Evolutionary conservation across 2,888 invertebrate genomes (phyloP).

Genomic region (Chirona hameri): DNA sequence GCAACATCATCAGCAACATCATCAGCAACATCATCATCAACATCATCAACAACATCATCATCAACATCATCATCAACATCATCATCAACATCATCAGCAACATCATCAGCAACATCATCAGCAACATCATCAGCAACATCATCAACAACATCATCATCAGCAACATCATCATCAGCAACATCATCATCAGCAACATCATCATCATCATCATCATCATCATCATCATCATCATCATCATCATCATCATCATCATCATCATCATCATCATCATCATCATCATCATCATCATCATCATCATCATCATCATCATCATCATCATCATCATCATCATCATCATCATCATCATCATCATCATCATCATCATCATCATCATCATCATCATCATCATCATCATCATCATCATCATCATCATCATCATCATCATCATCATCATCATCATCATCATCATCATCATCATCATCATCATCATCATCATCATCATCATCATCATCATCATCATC

Average conservation of each 20-base stretch:
- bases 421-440: conserved; percentile 22
- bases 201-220: conserved; percentile 22
- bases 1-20: too few relatives aligned
- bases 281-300: conserved; percentile 22
- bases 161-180: too few relatives aligned
- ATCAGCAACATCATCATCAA: too few relatives aligned
- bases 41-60: too few relatives aligned
- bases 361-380: conserved; percentile 22
- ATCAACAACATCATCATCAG: too few relatives aligned
- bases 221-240: conserved; percentile 22
- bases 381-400: conserved; percentile 22
- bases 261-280: conserved; percentile 22
- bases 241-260: conserved; percentile 22
- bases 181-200: too few relatives aligned
- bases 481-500: conserved; percentile 22
- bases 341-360: conserved; percentile 22
- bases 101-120: too few relatives aligned
- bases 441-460: too few relatives aligned
- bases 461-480: conserved; percentile 7
- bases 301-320: conserved; percentile 22
- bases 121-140: too few relatives aligned
- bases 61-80: too few relatives aligned
- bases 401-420: conserved; percentile 22
- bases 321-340: conserved; percentile 12
- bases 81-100: too few relatives aligned